Base-by-base conservation (phyloP, 2,113 vertebrate genomes). In the Rafetus swinhoei region DNA sequence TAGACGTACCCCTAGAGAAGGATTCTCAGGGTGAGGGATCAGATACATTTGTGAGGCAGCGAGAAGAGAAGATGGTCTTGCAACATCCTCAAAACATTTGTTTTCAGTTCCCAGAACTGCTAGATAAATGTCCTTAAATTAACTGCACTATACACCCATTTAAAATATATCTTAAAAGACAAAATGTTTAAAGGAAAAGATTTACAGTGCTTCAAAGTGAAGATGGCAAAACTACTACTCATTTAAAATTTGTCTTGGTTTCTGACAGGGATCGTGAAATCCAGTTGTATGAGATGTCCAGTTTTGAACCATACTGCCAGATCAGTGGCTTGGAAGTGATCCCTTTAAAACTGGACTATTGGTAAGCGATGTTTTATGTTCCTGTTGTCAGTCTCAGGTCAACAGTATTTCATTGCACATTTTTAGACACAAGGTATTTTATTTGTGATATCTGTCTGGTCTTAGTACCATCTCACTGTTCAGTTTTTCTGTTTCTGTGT, bases 281-380 rank as follows among this genome's bases (percentile, higher is more conserved):
- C 88, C 98, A 98, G 92, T 89, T 98, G 29, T 98, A 98, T 92
- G 98, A 99, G 84, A 93, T 98, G 14, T 98, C 97, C 9, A 98
- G 98, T 80, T 92, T 98, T 89, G 98, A 98, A 59, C 98, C 98
- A 8, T 98, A 98, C 82, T 98, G 98, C 90, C 98, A 98, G 89
- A 97, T 98, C 22, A 97, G 90, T 72, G 95, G 96, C 45, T 96
- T 98, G 62, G 98, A 98, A 83, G 97, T 98, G 4, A 87, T 98
- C 19, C 98, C 98, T 90, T 87, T 98, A 91, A 98, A 97, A 32
- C 50, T 98, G 86, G 97, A 98, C 94, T 98, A 97, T 93, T 93
- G 98, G 98, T 98, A 95, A 98, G 97, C 14, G 45, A 65, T 24
- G 52, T 25, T 59, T 50, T 19, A 72, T 8, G 16, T 81, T 72